Evolutionary conservation across 2,113 vertebrate species (phyloP).

Genomic region (Nyctereutes procyonoides): DNA sequence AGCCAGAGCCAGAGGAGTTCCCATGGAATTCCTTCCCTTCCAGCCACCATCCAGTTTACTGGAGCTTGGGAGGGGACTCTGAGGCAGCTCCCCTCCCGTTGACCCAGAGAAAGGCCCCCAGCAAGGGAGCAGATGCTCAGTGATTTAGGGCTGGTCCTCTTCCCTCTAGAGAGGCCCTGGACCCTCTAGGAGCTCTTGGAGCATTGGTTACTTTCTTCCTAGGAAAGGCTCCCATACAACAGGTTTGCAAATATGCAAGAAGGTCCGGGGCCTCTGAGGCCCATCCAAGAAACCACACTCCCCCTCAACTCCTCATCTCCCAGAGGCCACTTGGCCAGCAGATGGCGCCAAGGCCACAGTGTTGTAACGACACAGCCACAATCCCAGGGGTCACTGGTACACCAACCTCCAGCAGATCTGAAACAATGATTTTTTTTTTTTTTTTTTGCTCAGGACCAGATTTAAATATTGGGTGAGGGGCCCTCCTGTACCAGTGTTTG

Average conservation of each 20-base stretch:
- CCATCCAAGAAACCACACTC: fast-evolving
- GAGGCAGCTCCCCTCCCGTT: background rate
- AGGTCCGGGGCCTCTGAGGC: background rate
- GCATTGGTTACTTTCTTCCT: background rate
- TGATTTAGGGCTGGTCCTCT: background rate
- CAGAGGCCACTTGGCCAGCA: background rate
- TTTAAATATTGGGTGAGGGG: background rate
- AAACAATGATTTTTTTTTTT: background rate
- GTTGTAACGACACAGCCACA: background rate
- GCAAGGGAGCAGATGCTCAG: background rate
- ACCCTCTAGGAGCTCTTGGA: background rate
- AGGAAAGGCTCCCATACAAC: background rate
- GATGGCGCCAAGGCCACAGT: background rate
- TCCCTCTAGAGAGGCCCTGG: background rate
- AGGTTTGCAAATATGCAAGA: background rate
- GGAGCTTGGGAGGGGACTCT: background rate
- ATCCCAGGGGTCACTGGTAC: background rate
- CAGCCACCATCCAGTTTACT: background rate
- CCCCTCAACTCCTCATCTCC: fast-evolving
- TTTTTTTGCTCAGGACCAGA: background rate
- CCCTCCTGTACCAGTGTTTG: background rate
- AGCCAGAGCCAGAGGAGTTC: background rate
- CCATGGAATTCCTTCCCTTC: background rate
- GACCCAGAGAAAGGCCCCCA: background rate
- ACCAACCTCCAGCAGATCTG: background rate